phyloP scores from a whole-genome alignment of 2,888 invertebrate species.

The Ophion slaviceki region DNA sequence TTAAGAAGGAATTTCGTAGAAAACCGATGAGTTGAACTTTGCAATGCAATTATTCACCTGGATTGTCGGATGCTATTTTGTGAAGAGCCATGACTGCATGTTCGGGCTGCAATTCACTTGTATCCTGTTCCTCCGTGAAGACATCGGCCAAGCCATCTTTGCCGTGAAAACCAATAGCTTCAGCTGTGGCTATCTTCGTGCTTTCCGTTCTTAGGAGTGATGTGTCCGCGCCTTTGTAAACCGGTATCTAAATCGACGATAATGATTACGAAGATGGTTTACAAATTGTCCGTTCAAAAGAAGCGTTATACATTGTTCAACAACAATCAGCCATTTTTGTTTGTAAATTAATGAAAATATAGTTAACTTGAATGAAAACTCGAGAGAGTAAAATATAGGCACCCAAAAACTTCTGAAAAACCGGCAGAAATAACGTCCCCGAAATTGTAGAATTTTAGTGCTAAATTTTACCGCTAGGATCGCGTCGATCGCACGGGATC shows the following conservation, averaged over 20 bases:
- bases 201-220: constrained; percentile 82
- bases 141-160: constrained; percentile 90
- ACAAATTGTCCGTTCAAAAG: no score
- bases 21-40: neutral
- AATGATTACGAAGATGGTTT: neutral
- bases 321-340: no score
- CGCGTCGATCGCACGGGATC: no score
- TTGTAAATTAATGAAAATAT: no score
- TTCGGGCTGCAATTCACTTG: constrained; percentile 84
- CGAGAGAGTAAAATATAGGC: no score
- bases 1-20: neutral
- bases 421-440: neutral
- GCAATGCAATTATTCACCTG: constrained; percentile 81
- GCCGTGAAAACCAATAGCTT: constrained; percentile 85
- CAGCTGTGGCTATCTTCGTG: constrained; percentile 78
- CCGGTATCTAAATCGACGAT: constrained; percentile 86
- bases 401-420: neutral
- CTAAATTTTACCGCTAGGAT: neutral
- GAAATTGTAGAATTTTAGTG: neutral
- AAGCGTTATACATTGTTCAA: no score
- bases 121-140: constrained; percentile 83
- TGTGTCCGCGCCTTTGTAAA: constrained; percentile 87
- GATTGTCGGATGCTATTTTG: constrained; percentile 85
- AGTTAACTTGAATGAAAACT: no score
- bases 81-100: constrained; percentile 87